Evolutionary conservation across 2,797 vertebrate genomes (phyloP), one percentile per base, ranked within the genome.

Genomic region (Gymnodraco acuticeps): DNA sequence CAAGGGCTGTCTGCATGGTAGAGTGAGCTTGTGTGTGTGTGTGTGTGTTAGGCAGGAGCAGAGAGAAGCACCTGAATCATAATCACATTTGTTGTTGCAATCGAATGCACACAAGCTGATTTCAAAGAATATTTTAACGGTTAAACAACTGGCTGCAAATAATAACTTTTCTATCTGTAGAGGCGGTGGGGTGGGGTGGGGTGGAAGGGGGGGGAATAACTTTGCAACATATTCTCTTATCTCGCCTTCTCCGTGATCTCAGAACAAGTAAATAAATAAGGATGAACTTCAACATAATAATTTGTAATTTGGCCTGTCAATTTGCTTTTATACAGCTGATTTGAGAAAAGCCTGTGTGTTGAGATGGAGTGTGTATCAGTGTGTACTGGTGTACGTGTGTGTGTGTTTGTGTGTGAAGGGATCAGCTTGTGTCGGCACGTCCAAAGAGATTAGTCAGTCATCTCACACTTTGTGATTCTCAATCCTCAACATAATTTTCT

Each of bases 71-170:
- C 78, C 78, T 81, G 68, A 88, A 87, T 87, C 71, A 63, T 83
- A 83, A 89, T 91, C 72, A 68, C 60, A 62, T 83, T 81, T 85
- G 59, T 73, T 86, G 74, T 85, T 82, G 72, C 78, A 86, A 80
- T 58, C 10, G 50, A 90, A 83, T 42, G 45, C 83, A 51, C 78
- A 71, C 73, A 63, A 59, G 84, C 72, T 75, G 78, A 83, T 83
- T 84, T 78, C 75, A 78, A 80, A 23, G 79, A 87, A 83, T 91
- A 82, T 88, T 82, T 83, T 7, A 81, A 85, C 41, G 64, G 72
- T 64, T 56, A 76, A 82, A 80, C 64, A 70, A 76, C 56, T 38
- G 79, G 46, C 73, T 78, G 64, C 53, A 64, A 76, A 80, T 64
- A 78, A 74, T 50, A 65, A 75, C 77, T 81, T 75, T 82, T 48